Evolutionary conservation across 2,113 vertebrate genomes (phyloP).

Genomic region (Gracilinanus agilis): DNA sequence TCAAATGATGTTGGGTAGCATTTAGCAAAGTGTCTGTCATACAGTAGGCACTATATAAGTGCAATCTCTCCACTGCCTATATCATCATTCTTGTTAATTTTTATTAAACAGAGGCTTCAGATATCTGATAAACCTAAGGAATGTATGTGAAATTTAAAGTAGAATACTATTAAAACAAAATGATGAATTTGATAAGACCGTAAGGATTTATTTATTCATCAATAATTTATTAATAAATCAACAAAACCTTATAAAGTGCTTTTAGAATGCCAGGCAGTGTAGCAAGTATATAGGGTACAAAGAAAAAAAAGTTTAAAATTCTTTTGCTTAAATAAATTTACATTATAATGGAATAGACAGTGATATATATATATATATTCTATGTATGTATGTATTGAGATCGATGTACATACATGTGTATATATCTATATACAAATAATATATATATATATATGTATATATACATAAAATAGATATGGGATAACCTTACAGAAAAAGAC

Average conservation of each 20-base stretch:
- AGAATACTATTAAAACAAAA: background rate
- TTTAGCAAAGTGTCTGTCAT: too few relatives aligned
- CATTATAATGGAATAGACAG: background rate
- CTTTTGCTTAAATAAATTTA: background rate
- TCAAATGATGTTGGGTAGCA: too few relatives aligned
- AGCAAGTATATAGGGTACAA: background rate
- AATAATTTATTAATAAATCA: background rate
- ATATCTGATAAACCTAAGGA: background rate
- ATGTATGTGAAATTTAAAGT: background rate
- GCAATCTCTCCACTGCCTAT: background rate
- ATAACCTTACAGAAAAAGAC: background rate
- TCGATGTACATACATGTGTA: too few relatives aligned
- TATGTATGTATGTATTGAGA: background rate
- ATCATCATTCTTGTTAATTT: background rate
- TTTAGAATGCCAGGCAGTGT: background rate
- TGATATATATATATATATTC: background rate
- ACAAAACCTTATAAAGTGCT: background rate
- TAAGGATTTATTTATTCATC: background rate
- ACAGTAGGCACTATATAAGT: background rate
- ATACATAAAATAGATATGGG: background rate
- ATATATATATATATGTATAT: background rate
- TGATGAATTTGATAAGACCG: background rate
- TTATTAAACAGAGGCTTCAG: background rate
- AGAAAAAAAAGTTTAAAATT: background rate
- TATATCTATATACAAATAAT: background rate